A percentile compares a stretch with the other conserved stretches of the same genome.
Evolutionary conservation across 2,113 vertebrate species (phyloP).

Genomic region (Syrrhaptes paradoxus): DNA sequence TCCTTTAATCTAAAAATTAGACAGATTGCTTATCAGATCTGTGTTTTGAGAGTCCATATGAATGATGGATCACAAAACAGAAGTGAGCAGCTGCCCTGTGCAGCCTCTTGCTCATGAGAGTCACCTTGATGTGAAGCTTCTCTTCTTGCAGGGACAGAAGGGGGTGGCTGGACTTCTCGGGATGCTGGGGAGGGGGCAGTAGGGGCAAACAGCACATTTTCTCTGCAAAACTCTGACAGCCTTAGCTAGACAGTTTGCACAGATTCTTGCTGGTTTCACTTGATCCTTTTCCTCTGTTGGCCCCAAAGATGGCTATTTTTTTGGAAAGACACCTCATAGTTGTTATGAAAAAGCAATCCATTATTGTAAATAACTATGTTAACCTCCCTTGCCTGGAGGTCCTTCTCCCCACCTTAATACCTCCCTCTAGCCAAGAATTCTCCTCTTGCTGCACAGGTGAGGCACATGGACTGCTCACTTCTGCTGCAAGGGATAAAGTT

Average conservation of each 20-base stretch:
- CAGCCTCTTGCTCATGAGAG: neutral
- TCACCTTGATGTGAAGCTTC: neutral
- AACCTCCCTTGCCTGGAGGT: neutral
- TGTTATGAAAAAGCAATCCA: neutral
- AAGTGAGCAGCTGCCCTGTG: neutral
- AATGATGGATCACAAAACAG: neutral
- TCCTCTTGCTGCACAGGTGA: neutral
- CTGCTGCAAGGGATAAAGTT: neutral
- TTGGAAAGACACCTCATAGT: neutral
- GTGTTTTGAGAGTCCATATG: neutral
- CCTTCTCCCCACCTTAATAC: neutral
- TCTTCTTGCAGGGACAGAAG: neutral
- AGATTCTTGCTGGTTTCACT: neutral
- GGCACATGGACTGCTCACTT: neutral
- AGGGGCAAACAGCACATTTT: fast-evolving
- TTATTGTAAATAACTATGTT: neutral
- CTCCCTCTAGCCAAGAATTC: neutral
- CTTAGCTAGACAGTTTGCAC: neutral
- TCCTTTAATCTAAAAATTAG: neutral
- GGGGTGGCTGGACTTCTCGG: neutral
- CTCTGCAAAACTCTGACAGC: neutral
- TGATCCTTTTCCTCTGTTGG: neutral
- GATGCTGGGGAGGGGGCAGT: neutral
- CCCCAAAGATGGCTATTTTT: neutral
- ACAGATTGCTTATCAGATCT: neutral